Evolutionary conservation across 2,888 invertebrate species (phyloP).

Genomic region (Emesis furor): DNA sequence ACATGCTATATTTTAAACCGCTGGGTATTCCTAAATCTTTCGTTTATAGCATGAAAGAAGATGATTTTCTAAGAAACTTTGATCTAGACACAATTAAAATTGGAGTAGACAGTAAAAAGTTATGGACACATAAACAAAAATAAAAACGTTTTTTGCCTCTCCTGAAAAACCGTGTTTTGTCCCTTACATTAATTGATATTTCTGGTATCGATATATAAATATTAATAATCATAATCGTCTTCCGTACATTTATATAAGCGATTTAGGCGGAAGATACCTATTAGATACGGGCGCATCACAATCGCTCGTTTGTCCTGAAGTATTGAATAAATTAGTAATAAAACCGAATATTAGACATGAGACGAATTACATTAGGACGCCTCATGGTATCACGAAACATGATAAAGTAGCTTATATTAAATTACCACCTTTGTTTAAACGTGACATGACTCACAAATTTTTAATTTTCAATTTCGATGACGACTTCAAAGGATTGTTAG

Average conservation of each 20-base stretch:
- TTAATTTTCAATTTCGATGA: not conserved
- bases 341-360: not conserved
- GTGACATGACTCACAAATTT: not conserved
- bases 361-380: not conserved
- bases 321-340: not conserved
- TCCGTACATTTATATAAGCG: no score
- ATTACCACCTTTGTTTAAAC: not conserved
- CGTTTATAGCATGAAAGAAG: not conserved
- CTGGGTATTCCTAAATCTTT: not conserved
- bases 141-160: slow-evolving; percentile 1
- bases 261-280: no score
- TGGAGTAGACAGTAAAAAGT: slow-evolving; percentile 1
- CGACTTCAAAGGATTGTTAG: not conserved
- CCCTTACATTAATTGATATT: slow-evolving; percentile 16
- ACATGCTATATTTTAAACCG: not conserved
- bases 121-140: not conserved
- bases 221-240: no score
- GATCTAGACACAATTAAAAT: not conserved
- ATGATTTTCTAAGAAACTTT: no score
- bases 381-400: not conserved
- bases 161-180: not conserved
- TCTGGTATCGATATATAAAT: slow-evolving; percentile 9
- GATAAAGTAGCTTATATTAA: not conserved
- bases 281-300: slow-evolving; percentile 55
- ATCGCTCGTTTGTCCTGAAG: slow-evolving; percentile 15